Percentiles rank a stretch among this genome's conserved stretches.
Evolutionary conservation across 2,888 invertebrate species (phyloP).

Genomic region (Malacosoma neustria): DNA sequence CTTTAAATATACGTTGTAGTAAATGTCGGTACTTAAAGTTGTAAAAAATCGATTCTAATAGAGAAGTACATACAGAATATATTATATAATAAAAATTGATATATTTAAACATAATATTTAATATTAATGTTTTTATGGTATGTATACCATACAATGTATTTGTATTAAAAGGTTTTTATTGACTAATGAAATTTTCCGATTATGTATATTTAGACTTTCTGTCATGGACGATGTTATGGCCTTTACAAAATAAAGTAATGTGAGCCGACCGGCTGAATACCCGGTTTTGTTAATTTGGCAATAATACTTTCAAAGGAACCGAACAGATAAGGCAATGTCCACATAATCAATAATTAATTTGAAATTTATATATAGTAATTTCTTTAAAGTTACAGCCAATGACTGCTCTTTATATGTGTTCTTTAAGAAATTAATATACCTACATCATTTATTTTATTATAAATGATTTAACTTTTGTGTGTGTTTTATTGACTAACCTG

Average conservation of each 20-base stretch:
- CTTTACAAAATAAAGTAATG: not conserved
- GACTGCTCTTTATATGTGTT: conserved; percentile 68
- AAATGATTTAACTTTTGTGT: conserved; percentile 56
- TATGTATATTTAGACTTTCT: not conserved
- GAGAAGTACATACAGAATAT: conserved; percentile 43
- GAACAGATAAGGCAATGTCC: conserved; percentile 5
- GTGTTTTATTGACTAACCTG: conserved; percentile 13
- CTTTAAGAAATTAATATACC: conserved; percentile 58
- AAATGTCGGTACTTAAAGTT: conserved; percentile 56
- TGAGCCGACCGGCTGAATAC: not conserved
- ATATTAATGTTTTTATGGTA: conserved; percentile 50
- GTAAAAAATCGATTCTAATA: conserved; percentile 41
- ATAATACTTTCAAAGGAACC: not conserved
- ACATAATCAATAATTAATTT: conserved; percentile 15
- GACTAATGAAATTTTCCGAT: conserved; percentile 21
- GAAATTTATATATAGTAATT: conserved; percentile 22
- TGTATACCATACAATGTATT: too few relatives aligned
- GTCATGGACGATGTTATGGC: not conserved
- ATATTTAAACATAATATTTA: conserved; percentile 49
- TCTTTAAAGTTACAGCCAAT: conserved; percentile 40
- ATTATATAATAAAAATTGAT: conserved; percentile 32
- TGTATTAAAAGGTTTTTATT: conserved; percentile 22
- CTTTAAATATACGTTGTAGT: conserved; percentile 41
- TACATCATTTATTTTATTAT: conserved; percentile 71
- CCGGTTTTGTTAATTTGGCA: not conserved